phyloP scores from a whole-genome alignment of 2,888 invertebrate genomes.

The Hetaerina titia region DNA sequence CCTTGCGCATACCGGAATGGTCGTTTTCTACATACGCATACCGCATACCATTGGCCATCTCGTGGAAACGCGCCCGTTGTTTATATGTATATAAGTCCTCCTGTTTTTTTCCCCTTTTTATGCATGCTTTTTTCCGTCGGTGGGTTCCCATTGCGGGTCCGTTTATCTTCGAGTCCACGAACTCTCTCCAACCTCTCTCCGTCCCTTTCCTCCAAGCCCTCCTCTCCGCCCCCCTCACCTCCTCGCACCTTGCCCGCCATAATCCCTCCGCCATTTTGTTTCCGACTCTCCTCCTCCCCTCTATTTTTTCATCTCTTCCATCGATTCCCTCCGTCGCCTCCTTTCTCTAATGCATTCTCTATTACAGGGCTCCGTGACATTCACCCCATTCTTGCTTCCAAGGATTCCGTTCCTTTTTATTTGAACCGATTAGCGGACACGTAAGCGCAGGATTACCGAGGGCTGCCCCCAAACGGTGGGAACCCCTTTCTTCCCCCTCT shows the following conservation, averaged over 20 bases:
- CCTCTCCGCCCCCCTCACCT: too few relatives aligned
- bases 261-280: neutral
- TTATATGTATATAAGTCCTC: neutral
- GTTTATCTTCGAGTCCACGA: neutral
- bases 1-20: neutral
- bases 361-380: slow-evolving; percentile 15
- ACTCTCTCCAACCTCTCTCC: neutral
- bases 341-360: neutral
- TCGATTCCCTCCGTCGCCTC: neutral
- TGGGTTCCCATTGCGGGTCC: neutral
- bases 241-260: too few relatives aligned
- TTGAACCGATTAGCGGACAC: neutral
- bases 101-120: neutral
- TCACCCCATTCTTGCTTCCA: neutral
- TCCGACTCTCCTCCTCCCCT: neutral
- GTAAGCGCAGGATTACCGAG: slow-evolving; percentile 12
- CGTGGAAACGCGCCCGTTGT: neutral
- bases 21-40: too few relatives aligned
- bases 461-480: neutral
- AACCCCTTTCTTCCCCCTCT: neutral
- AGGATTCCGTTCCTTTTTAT: neutral
- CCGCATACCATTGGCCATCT: neutral
- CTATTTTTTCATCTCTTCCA: neutral
- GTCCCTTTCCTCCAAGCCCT: neutral
- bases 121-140: neutral